Percentiles rank a stretch among this genome's conserved stretches.
Conservation (phyloP, 1,140 invertebrate species). For the Trinorchestia longiramus region DNA sequence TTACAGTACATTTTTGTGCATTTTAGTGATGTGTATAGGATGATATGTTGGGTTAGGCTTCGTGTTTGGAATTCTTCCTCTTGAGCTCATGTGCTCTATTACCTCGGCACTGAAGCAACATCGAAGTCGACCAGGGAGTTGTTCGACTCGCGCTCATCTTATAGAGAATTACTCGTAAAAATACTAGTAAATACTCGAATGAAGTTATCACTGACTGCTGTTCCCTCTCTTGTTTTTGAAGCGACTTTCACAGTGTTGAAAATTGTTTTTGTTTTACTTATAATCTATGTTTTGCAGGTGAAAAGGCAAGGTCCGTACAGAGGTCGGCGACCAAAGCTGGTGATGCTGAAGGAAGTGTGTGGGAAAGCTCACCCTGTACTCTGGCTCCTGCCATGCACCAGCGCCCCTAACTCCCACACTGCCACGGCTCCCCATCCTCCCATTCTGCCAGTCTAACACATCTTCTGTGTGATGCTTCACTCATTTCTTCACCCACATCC, state of each 20-base stretch:
- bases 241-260: background rate
- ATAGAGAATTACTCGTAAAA: too few species aligned
- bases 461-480: background rate
- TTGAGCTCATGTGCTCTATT: too few species aligned
- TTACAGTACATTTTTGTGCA: too few species aligned
- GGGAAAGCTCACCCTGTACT: constrained; percentile 79
- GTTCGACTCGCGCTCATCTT: too few species aligned
- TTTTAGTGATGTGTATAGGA: too few species aligned
- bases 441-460: constrained; percentile 12
- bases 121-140: too few species aligned
- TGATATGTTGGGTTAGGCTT: too few species aligned
- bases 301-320: constrained; percentile 76
- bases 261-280: background rate
- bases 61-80: too few species aligned
- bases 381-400: constrained; percentile 77
- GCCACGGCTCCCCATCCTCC: background rate
- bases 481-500: background rate
- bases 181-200: too few species aligned
- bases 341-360: constrained; percentile 83
- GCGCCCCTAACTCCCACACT: constrained; percentile 59
- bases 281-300: constrained; percentile 59
- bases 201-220: too few species aligned
- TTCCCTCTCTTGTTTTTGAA: too few species aligned
- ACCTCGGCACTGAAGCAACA: too few species aligned
- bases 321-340: constrained; percentile 78